Conservation (phyloP, 2,797 vertebrate genomes). For the Mormyrus proboscirostris region DNA sequence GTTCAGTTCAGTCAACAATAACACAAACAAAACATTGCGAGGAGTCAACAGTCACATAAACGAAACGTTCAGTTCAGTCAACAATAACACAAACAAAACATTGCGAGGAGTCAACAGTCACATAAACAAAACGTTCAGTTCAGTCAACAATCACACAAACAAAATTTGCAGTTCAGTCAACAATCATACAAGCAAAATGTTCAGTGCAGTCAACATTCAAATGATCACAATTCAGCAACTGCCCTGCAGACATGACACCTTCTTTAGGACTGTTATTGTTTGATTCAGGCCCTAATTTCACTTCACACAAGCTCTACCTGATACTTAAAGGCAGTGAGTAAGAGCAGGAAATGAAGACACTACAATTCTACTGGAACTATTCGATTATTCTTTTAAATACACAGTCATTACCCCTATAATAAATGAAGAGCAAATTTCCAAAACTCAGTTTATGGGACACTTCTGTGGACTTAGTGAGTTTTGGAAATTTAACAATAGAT, state of each 20-base stretch:
- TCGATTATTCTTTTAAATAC: constrained; percentile 13
- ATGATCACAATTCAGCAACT: constrained; percentile 35
- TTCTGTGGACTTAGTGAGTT: not conserved
- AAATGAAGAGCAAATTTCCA: not conserved
- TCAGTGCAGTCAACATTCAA: not conserved
- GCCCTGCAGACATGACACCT: constrained; percentile 57
- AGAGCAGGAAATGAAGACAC: constrained; percentile 50
- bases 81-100: not conserved
- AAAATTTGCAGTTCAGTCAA: not conserved
- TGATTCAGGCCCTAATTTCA: constrained; percentile 59
- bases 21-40: not conserved
- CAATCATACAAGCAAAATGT: not conserved
- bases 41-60: not conserved
- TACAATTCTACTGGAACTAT: constrained; percentile 55
- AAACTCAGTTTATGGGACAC: not conserved
- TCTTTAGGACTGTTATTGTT: constrained; percentile 52
- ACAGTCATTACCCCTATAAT: constrained; percentile 35
- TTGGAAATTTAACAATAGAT: not conserved
- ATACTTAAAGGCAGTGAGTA: constrained; percentile 23
- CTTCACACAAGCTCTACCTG: constrained; percentile 53
- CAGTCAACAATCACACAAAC: not conserved
- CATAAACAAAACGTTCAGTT: not conserved
- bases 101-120: not conserved
- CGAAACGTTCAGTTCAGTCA: not conserved
- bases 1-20: not conserved